Base-by-base conservation (phyloP, 2,888 invertebrate species). In the Cheilosia soror region DNA sequence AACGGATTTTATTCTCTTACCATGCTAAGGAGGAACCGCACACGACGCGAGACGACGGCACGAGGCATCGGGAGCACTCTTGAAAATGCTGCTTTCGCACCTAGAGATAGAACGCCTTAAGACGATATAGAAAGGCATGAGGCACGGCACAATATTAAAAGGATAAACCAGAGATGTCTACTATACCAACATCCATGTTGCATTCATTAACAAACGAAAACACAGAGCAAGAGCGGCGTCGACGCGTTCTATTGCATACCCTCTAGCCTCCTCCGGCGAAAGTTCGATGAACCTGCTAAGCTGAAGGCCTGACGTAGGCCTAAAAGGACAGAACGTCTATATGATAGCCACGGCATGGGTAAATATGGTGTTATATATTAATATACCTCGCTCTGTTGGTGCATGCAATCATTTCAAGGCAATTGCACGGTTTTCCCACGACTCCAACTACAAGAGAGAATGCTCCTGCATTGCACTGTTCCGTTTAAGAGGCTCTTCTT, bases 211-310 rank as follows among this genome's bases (percentile, higher is more conserved):
- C 7, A 49, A 33, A 49, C 27, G 53, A 55, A 29, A 7, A 44
- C 6, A 31, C 5, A 53, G 5, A 27, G 44, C 29, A 6, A n/a
- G 13, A 15, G 40, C 37, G 53, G 13, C 53, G 15, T 9, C 11
- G 29, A 55, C 68, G 55, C 37, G 51, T 29, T 37, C 11, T 27
- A 29, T 69, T 31, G 42, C 27, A 31, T 40, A 4, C n/a, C 6
- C 15, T 68, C 11, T 29, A 6, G 15, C 27, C 7, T 11, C 29
- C 31, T 4, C 31, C 29, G 42, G 11, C 20, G 55, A 57, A 69
- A 57, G 69, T 69, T 69, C 57, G 44, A 69, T 57, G 69, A 69
- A 55, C 55, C 57, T 44, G 13, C 51, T 15, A 7, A 11, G n/a
- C 31, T 31, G 11, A 13, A 20, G 20, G n/a, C 13, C 44, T 49